Percentiles rank a stretch among this genome's conserved stretches.
These are phyloP conservation scores for Calameuta filiformis DNA, from an alignment of 2,888 invertebrate species.

Conservation along the genomic window DNA sequence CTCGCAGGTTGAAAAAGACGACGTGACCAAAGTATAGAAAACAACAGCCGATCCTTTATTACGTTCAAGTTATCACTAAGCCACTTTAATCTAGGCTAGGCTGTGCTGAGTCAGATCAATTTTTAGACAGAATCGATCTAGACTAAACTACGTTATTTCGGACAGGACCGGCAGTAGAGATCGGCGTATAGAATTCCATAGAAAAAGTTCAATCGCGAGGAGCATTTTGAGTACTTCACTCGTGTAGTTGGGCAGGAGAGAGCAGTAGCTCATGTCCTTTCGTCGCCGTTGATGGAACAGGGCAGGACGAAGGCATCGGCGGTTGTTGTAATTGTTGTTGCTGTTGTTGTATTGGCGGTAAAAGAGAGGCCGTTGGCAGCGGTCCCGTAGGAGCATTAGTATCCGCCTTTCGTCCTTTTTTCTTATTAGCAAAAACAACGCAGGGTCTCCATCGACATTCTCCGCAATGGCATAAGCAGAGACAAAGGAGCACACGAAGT, in stretches of 20 bases:
- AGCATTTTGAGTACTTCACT: slow-evolving; percentile 33
- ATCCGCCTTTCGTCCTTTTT: slow-evolving; percentile 6
- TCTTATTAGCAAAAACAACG: slow-evolving; percentile 24
- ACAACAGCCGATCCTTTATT: slow-evolving; percentile 50
- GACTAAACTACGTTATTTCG: not conserved
- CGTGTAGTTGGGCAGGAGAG: slow-evolving; percentile 58
- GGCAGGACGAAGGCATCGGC: slow-evolving; percentile 24
- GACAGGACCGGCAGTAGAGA: slow-evolving; percentile 51
- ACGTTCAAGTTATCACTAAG: slow-evolving; percentile 31
- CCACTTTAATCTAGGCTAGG: slow-evolving; percentile 35
- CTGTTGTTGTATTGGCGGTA: slow-evolving; percentile 35
- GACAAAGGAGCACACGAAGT: slow-evolving; percentile 85
- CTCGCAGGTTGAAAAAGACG: not conserved
- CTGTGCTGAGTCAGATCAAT: slow-evolving; percentile 17
- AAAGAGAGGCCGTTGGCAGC: slow-evolving; percentile 45
- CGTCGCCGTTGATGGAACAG: slow-evolving; percentile 28
- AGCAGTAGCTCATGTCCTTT: slow-evolving; percentile 57
- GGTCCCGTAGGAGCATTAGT: slow-evolving; percentile 29
- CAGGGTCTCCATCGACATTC: slow-evolving; percentile 70
- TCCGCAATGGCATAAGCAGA: slow-evolving; percentile 83
- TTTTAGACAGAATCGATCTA: not conserved
- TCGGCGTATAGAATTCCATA: slow-evolving; percentile 23
- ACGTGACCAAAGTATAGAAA: not conserved
- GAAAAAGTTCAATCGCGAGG: slow-evolving; percentile 22
- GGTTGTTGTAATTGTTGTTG: slow-evolving; percentile 27